phyloP scores from a whole-genome alignment of 2,113 vertebrate species.

The Capricornis sumatraensis region DNA sequence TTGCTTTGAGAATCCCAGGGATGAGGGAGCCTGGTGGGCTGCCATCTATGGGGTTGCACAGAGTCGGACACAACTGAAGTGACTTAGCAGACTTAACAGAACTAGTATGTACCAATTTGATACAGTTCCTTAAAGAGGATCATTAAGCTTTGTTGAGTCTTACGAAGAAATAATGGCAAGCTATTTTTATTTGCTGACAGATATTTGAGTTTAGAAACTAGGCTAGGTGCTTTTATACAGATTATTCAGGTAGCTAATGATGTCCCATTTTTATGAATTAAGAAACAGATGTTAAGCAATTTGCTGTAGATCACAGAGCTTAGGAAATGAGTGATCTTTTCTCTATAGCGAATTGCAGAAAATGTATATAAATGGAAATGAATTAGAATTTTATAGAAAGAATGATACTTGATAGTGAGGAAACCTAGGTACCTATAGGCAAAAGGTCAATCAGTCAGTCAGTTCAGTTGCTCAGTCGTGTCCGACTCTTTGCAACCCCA shows the following conservation, averaged over 20 bases:
- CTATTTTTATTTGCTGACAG: not conserved
- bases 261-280: not conserved
- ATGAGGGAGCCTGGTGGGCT: no score
- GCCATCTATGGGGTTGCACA: no score
- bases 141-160: not conserved
- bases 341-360: not conserved
- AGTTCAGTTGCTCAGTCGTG: no score
- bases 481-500: no score
- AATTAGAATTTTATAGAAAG: slow-evolving; percentile 17
- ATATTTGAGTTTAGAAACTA: not conserved
- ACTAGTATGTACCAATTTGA: not conserved
- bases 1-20: no score
- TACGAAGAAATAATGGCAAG: not conserved
- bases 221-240: not conserved
- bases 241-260: not conserved
- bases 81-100: no score
- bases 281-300: not conserved
- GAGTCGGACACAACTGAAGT: no score
- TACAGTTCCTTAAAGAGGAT: not conserved
- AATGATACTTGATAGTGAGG: not conserved
- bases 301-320: not conserved
- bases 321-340: not conserved
- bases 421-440: not conserved
- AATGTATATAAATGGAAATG: not conserved
- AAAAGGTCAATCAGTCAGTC: not conserved